These are phyloP conservation scores for Acrocyrtus sp. DNA, from an alignment of 2,888 invertebrate species.

Conservation along the genomic window DNA sequence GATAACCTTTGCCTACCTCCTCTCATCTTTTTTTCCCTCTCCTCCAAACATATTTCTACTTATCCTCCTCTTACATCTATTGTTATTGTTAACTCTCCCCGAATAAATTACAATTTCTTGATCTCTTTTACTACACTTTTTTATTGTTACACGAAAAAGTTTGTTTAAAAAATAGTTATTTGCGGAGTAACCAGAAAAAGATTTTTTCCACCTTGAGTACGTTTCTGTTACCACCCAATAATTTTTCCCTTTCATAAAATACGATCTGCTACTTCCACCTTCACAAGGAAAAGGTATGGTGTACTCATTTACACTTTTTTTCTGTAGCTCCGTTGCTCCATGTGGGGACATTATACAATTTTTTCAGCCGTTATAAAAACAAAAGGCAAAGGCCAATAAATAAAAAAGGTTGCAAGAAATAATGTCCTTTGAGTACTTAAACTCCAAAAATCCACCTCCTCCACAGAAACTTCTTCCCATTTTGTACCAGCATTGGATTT, in stretches of 20 bases:
- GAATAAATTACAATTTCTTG: not conserved
- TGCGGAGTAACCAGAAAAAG: no score
- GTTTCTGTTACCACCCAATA: no score
- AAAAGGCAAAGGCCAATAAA: slow-evolving; percentile 45
- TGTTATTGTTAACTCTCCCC: not conserved
- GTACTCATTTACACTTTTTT: slow-evolving; percentile 45
- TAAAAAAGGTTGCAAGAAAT: slow-evolving; percentile 37
- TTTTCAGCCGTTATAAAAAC: slow-evolving; percentile 31
- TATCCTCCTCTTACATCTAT: not conserved
- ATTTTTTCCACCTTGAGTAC: no score
- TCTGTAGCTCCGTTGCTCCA: not conserved
- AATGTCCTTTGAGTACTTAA: slow-evolving; percentile 41
- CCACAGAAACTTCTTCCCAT: no score
- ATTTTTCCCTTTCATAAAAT: no score
- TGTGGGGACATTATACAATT: slow-evolving; percentile 37
- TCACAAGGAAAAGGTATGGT: no score
- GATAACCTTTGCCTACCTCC: not conserved
- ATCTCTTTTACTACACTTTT: slow-evolving; percentile 24
- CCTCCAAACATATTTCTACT: not conserved
- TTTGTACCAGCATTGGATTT: no score
- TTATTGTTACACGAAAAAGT: slow-evolving; percentile 21
- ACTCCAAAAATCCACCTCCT: no score
- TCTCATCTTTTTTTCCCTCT: not conserved
- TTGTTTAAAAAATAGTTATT: slow-evolving; percentile 18
- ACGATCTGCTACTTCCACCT: no score